Conservation (phyloP, 2,888 invertebrate species). For the Spilarctia lutea region DNA sequence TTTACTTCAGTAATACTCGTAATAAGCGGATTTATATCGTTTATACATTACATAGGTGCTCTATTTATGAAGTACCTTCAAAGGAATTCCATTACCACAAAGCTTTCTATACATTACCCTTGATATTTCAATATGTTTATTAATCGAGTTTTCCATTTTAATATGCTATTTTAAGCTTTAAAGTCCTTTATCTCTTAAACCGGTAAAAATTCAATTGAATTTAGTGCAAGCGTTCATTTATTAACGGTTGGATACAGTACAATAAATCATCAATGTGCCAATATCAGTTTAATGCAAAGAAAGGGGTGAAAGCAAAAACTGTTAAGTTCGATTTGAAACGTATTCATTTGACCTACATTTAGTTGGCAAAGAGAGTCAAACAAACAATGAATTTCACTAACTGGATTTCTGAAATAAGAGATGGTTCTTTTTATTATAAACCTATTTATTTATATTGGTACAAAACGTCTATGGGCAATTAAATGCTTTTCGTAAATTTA, state of each 20-base stretch:
- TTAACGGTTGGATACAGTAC: slow-evolving; percentile 23
- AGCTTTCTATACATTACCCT: neutral
- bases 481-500: no score
- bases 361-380: slow-evolving; percentile 22
- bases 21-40: neutral
- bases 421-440: slow-evolving; percentile 17
- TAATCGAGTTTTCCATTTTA: neutral
- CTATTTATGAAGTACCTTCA: neutral
- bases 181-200: neutral
- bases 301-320: slow-evolving; percentile 44
- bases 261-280: slow-evolving; percentile 55
- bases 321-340: slow-evolving; percentile 31
- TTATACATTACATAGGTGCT: neutral
- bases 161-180: neutral
- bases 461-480: neutral
- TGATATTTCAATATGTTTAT: neutral
- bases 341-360: slow-evolving; percentile 54
- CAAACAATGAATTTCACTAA: slow-evolving; percentile 26
- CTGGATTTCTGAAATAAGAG: slow-evolving; percentile 13
- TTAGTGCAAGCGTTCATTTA: slow-evolving; percentile 26
- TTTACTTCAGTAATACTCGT: neutral
- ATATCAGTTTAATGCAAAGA: slow-evolving; percentile 51
- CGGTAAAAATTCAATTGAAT: slow-evolving; percentile 17
- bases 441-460: neutral
- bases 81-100: neutral